Base-by-base conservation (phyloP, 1,140 invertebrate genomes). In the Agraylea sexmaculata region DNA sequence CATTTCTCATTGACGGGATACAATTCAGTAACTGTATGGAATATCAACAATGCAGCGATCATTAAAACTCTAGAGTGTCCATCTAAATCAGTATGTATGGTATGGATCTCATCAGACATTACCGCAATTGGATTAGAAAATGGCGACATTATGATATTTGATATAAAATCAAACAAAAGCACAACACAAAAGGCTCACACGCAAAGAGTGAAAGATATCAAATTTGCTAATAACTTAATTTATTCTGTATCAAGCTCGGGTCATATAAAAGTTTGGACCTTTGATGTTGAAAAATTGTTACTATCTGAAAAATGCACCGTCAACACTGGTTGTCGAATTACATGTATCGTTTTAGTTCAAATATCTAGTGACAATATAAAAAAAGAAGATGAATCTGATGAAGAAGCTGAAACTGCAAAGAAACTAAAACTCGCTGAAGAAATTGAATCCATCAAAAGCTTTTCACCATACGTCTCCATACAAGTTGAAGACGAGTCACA, bases 181-280 rank as follows among this genome's bases (percentile, higher is more conserved):
- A 45, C 64, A 10, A 61, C 68, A 33, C 67, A 71, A 19, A 42
- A 62, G 30, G 79, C 71, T 0, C 83, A 88, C 43, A 67, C 69
- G 34, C 60, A 68, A 37, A 66, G 83, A 57, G 70, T 87, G 0
- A 84, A 84, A 60, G 73, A 71, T 55, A 61, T 85, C 19, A 56
- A 63, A 42, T 63, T 59, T 46, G 60, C 62, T 46, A 62, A 62
- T 45, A 52, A 66, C 30, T 66, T 68, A 23, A 50, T 80, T 4
- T 70, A 75, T 27, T 73, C 78, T 16, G 75, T 70, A 13, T 80
- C 79, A 1, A 88, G 83, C 63, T 71, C 75, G 28, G 85, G 86
- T 1, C 74, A 80, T 56, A 71, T 90, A 25, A 87, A 85, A 66
- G 50, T 87, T 0, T 90, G 84, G 83, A 66, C 58, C 12, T 58